Base-by-base conservation (phyloP, 1,140 invertebrate species). In the Sitodiplosis mosellana region DNA sequence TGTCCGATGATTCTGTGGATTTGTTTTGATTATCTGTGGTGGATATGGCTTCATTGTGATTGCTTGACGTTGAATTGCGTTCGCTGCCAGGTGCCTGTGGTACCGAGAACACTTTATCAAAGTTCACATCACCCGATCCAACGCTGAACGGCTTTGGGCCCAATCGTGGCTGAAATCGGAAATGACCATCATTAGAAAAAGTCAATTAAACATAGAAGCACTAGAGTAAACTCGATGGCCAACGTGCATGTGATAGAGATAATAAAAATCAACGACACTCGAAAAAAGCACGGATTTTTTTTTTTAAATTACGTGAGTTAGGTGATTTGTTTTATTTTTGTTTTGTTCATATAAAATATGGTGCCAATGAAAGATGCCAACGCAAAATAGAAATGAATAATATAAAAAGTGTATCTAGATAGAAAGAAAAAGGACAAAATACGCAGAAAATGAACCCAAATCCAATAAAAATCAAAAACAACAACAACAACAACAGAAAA, bases 81-180 rank as follows among this genome's bases (percentile, higher is more conserved):
- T 46, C 37, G 12, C 20, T 15, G 17, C 76, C 77, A 0, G 81
- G 82, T 0, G 77, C 81, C 12, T 74, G 59, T 0, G 81, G 82
- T 3, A 85, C 83, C 1, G 77, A 79, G 57, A 85, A 85, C 3
- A 85, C 79, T 57, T 83, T 81, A 57, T 83, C 80, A 52, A 86
- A 85, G 0, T 77, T 79, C 55, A 83, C 81, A 51, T 81, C 77
- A 53, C 66, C 76, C 15, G 75, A 72, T 18, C 81, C 78, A 18
- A 81, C 76, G 40, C 83, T 82, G 55, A 86, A 87, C 11, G 83
- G 83, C 59, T 85, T 86, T 18, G 83, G 83, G 19, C 83, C 83
- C 10, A 87, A 69, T 15, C 82, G 74, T 17, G 83, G 83, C 83
- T 86, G 40, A 38, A n/a, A 38, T 38, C 12, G 15, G 14, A 38